Evolutionary conservation across 2,113 vertebrate genomes (phyloP).

Genomic region (Holacanthus passer): DNA sequence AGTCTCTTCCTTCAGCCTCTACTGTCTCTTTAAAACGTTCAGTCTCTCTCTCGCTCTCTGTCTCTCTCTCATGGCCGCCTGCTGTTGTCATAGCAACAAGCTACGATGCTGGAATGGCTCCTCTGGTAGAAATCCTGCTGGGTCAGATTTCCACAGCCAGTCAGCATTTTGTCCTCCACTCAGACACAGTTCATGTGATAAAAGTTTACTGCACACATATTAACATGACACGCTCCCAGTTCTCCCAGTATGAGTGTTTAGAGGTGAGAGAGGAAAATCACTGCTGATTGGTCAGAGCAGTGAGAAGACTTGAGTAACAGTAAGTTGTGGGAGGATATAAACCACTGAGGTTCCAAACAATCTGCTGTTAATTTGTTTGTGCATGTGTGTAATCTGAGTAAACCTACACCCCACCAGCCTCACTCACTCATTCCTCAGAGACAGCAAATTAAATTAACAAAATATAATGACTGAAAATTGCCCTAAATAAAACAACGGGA

Average conservation of each 20-base stretch:
- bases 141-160: conserved; percentile 50
- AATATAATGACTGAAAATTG: no score
- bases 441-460: no score
- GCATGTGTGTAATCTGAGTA: neutral
- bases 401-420: no score
- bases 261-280: neutral
- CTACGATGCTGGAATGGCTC: conserved; percentile 33
- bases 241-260: neutral
- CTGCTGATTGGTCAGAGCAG: conserved; percentile 5
- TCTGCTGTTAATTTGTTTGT: neutral
- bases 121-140: conserved; percentile 24
- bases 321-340: neutral
- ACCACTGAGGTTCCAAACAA: neutral
- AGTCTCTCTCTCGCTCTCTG: neutral
- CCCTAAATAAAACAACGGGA: no score
- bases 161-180: conserved; percentile 44
- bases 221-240: no score
- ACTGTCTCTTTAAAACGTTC: conserved; percentile 44
- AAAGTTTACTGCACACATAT: neutral
- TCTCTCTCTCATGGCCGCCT: conserved; percentile 12
- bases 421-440: no score
- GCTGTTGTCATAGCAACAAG: conserved; percentile 80
- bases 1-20: neutral
- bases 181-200: neutral
- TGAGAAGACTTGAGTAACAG: conserved; percentile 17